These are phyloP conservation scores for Pseudomugil tenellus DNA, from an alignment of 2,797 vertebrate species.

Conservation along the genomic window DNA sequence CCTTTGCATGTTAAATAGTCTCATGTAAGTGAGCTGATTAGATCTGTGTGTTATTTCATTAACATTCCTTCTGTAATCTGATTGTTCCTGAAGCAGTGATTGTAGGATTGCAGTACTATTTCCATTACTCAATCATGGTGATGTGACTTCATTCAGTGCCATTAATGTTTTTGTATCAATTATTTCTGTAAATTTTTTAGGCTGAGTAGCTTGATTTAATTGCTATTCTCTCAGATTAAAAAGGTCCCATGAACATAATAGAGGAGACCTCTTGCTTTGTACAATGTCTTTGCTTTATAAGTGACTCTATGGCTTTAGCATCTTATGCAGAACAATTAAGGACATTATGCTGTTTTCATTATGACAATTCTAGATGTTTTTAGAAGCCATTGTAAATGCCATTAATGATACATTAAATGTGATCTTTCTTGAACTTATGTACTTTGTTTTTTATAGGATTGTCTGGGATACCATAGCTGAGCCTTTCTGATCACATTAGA, in stretches of 20 bases:
- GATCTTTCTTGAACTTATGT: slow-evolving; percentile 74
- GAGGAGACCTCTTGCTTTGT: slow-evolving; percentile 50
- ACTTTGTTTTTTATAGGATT: slow-evolving; percentile 70
- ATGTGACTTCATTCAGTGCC: slow-evolving; percentile 94
- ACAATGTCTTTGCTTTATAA: slow-evolving; percentile 62
- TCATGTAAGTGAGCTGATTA: slow-evolving; percentile 85
- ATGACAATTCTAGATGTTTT: slow-evolving; percentile 66
- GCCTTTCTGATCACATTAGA: slow-evolving; percentile 60
- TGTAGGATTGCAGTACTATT: slow-evolving; percentile 89
- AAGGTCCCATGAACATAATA: slow-evolving; percentile 58
- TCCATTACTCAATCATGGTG: slow-evolving; percentile 88
- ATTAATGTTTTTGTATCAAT: slow-evolving; percentile 82
- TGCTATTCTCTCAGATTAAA: slow-evolving; percentile 45
- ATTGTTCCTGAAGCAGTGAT: slow-evolving; percentile 92
- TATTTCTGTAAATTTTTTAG: slow-evolving; percentile 56
- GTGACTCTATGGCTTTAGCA: slow-evolving; percentile 62
- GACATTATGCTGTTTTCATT: slow-evolving; percentile 64
- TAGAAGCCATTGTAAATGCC: slow-evolving; percentile 79
- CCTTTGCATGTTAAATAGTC: slow-evolving; percentile 89
- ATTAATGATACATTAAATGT: slow-evolving; percentile 66
- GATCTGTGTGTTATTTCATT: slow-evolving; percentile 86
- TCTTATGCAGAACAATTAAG: slow-evolving; percentile 60
- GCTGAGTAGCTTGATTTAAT: slow-evolving; percentile 53
- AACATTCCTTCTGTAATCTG: slow-evolving; percentile 93
- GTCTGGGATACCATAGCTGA: slow-evolving; percentile 66